phyloP scores from a whole-genome alignment of 2,888 invertebrate species.

The Caenorhabditis sp. region DNA sequence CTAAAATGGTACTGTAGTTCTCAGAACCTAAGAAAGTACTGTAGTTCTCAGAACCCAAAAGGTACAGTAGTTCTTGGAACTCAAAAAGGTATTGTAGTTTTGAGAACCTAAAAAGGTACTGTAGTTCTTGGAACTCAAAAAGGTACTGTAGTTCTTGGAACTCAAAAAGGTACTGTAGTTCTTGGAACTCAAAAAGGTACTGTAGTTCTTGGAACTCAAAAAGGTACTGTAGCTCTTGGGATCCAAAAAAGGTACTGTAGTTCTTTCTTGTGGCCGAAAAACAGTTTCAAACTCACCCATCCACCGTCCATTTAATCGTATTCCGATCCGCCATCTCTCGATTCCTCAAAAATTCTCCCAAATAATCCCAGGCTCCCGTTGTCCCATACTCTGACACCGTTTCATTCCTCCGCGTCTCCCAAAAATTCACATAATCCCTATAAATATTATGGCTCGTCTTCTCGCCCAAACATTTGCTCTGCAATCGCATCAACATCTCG shows the following conservation, averaged over 20 bases:
- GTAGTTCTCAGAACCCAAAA: not conserved
- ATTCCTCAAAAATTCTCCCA: conserved; percentile 44
- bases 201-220: not conserved
- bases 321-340: conserved; percentile 46
- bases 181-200: not conserved
- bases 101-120: no score
- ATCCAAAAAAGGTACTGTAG: no score
- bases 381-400: not conserved
- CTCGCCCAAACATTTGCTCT: conserved; percentile 40
- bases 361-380: conserved; percentile 13
- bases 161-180: not conserved
- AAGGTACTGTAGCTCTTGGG: no score
- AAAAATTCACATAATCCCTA: conserved; percentile 49
- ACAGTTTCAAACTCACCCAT: conserved; percentile 12
- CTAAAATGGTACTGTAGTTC: no score
- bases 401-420: not conserved
- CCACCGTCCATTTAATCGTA: conserved; percentile 49
- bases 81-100: no score
- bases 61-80: no score
- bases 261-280: no score
- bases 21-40: no score
- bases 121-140: not conserved
- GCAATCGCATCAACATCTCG: conserved; percentile 19
- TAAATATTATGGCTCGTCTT: conserved; percentile 53
- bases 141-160: no score